phyloP scores from a whole-genome alignment of 2,888 invertebrate genomes.

The Gerosis bhagava region DNA sequence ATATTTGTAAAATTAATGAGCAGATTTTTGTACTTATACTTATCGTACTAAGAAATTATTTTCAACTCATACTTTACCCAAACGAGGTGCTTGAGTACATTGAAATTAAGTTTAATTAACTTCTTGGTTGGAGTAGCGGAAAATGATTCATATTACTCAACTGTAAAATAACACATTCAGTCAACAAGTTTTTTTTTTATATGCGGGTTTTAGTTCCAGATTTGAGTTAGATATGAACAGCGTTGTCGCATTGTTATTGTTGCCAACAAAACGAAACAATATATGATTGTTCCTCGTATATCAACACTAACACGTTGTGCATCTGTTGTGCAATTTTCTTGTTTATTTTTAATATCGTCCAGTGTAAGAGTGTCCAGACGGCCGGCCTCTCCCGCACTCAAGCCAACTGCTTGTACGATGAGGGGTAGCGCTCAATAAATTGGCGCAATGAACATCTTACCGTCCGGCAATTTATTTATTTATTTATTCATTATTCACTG shows the following conservation, averaged over 20 bases:
- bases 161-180: too few relatives aligned
- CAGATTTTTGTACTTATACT: too few relatives aligned
- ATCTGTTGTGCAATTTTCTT: conserved; percentile 63
- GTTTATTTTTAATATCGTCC: conserved; percentile 68
- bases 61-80: too few relatives aligned
- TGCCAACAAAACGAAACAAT: conserved; percentile 47
- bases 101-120: too few relatives aligned
- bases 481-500: conserved; percentile 54
- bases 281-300: conserved; percentile 45
- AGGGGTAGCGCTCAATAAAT: conserved; percentile 56
- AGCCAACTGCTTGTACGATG: conserved; percentile 36
- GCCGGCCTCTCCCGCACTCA: conserved; percentile 28
- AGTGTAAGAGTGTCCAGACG: conserved; percentile 33
- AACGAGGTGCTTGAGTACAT: too few relatives aligned
- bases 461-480: conserved; percentile 59
- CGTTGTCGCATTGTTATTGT: conserved; percentile 29
- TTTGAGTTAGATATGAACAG: too few relatives aligned
- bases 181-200: too few relatives aligned
- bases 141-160: too few relatives aligned
- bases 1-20: too few relatives aligned
- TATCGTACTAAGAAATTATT: too few relatives aligned
- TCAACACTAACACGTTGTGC: conserved; percentile 40
- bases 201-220: too few relatives aligned
- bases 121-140: too few relatives aligned
- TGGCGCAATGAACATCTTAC: conserved; percentile 50